These are phyloP conservation scores for Drosophila nr. fundita DNA, from an alignment of 2,888 invertebrate genomes.

Conservation along the genomic window DNA sequence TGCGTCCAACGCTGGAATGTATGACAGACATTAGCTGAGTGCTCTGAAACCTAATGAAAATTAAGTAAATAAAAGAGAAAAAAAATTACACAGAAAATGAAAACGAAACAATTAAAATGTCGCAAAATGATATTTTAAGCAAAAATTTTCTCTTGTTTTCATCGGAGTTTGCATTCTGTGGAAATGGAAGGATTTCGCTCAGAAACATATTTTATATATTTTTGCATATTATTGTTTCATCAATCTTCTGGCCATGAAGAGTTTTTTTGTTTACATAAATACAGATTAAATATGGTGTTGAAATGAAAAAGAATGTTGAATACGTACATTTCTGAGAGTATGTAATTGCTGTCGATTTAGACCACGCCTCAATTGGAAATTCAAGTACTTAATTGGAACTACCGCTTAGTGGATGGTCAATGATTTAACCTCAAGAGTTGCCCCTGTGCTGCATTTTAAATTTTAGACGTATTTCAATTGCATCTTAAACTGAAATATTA, in stretches of 20 bases:
- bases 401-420: not conserved
- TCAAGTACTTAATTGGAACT: not conserved
- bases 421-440: not conserved
- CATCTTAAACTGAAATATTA: conserved; percentile 22
- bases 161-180: too few relatives aligned
- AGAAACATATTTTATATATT: not conserved
- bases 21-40: conserved; percentile 26
- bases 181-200: not conserved
- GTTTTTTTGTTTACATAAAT: too few relatives aligned
- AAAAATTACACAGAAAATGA: not conserved
- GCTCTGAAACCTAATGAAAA: conserved; percentile 29
- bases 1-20: not conserved
- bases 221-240: not conserved
- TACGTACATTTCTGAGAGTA: not conserved
- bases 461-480: conserved; percentile 15
- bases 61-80: not conserved
- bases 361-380: not conserved
- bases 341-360: not conserved
- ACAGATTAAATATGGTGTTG: too few relatives aligned
- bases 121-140: not conserved
- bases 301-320: too few relatives aligned
- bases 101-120: not conserved
- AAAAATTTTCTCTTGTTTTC: not conserved
- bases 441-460: not conserved
- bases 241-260: not conserved